Base-by-base conservation (phyloP, 2,888 invertebrate genomes). In the Tetragonula carbonaria region DNA sequence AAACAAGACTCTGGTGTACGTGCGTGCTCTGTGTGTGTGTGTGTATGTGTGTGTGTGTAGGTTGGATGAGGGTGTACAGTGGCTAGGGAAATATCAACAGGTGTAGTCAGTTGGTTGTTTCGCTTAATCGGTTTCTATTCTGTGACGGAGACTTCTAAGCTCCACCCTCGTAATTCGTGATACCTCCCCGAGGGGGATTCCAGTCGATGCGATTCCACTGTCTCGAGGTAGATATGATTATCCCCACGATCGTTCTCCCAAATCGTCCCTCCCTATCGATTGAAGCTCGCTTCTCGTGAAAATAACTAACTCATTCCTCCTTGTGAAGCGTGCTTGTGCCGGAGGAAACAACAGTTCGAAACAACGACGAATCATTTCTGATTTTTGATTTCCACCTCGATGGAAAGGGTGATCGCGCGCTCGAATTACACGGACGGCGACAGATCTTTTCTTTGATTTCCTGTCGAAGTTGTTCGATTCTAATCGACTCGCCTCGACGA, bases 71-170 rank as follows among this genome's bases (percentile, higher is more conserved):
- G 55, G 45, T 67, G 59, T 72, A 72, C 59, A 82, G 79, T 80
- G 86, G 86, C 84, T 82, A 86, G 88, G 84, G 86, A 87, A 85
- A 87, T 90, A 93, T 93, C 93, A 93, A 93, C 93, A 93, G 93
- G 93, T 93, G 92, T 86, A 91, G 91, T 88, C 91, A 89, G 90
- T 89, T 87, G 90, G 91, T 92, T 92, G 91, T 92, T 93, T 93
- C 91, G 90, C 89, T 92, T 92, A 93, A 92, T 92, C 91, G 91
- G 90, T 91, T 91, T 79, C 90, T 86, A 91, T 91, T 89, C 90
- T 86, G 83, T 33, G 88, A 87, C 86, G 82, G 83, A 87, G 87
- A 90, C 87, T 91, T 91, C 87, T 88, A 88, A 90, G 88, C 90
- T 90, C 84, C 81, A 70, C 74, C 73, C 70, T 33, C 78, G 80